Base-by-base conservation (phyloP, 64 coral and sea anemone genomes). In the Montipora foliosa region DNA sequence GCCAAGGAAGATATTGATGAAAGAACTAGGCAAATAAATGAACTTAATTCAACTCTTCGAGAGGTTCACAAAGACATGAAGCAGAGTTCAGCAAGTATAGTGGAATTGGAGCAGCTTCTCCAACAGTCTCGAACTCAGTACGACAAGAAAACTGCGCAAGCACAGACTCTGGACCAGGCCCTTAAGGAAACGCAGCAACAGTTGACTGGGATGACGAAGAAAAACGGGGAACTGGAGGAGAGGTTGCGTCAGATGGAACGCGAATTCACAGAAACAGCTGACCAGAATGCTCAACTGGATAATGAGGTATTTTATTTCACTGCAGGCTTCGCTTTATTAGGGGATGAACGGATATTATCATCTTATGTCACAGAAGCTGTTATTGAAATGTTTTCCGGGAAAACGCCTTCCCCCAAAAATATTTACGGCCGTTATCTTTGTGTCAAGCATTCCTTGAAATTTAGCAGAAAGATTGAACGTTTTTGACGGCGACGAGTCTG, bases 21-120 rank as follows among this genome's bases (percentile, higher is more conserved):
- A 88, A 85, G 93, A 75, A 99, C 95, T 12, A 94, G 71, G 11
- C 94, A 99, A 77, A 88, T 96, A 53, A 96, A 96, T 16, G 98
- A 99, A 83, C 84, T 99, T 0, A 99, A 77, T 59, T 84, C 84
- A 11, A 96, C 98, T 55, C 79, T 99, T n/a, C 80, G 88, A 24
- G 98, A 92, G 17, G 94, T 99, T 74, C 98, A 99, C 77, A 93
- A 95, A 73, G 94, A 96, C 24, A 96, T 99, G 95, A 99, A 99
- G 66, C 88, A 96, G 7, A 99, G 92, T 53, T 99, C 98, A n/a
- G 81, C 92, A 2, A 91, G 89, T 80, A 94, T 99, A 47, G 85
- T 99, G 44, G 98, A 96, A 87, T 59, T 99, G 6, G 98, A 99
- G 16, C 95, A 99, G 60, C 77, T 99, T 22, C 46, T 99, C 8